Base-by-base conservation (phyloP, 30 jellyfish, hydroid and myxozoan species). In the Nemopilema nomurai region DNA sequence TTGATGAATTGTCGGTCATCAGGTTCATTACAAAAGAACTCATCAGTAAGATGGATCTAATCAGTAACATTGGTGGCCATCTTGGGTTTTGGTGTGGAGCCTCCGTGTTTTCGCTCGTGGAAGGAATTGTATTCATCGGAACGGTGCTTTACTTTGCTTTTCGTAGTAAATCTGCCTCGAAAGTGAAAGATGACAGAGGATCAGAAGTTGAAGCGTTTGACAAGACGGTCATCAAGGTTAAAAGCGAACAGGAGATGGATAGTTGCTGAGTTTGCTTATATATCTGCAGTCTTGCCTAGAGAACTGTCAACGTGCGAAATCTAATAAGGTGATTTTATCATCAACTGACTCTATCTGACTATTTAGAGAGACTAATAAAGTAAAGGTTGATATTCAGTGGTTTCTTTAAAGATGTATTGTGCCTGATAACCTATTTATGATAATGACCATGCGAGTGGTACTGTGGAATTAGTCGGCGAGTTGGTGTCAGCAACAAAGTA, bases 51-150 rank as follows among this genome's bases (percentile, higher is more conserved):
- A 20, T 50, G 71, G 84, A 50, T 52, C 80, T 82, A 1, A 51
- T 70, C 19, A 62, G 91, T 31, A 66, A 70, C 49, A 82, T 82
- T 62, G 91, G 91, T 31, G 91, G 91, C 66, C 91, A 82, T 70
- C 91, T 82, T 69, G 91, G 91, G 29, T 82, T 82, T 68, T 82
- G 91, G 91, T 51, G 72, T n/a, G 91, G 91, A 25, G 76, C 84
- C 31, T 82, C 91, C 22, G 77, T 82, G 20, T 80, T 69, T 25
- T 70, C 91, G 0, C 77, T 70, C 19, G 13, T 70, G 18, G 91
- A 82, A 28, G 25, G 24, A n/a, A 7, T 82, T 69, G 85, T 71
- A 1, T 70, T 82, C 19, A 27, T 82, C 19, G 52, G 19, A 18
- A 50, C 84, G 0, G 31, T 80, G 22, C 27, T 49, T 13, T 66